phyloP scores from a whole-genome alignment of 1,140 invertebrate species.

The Onthophagus taurus region DNA sequence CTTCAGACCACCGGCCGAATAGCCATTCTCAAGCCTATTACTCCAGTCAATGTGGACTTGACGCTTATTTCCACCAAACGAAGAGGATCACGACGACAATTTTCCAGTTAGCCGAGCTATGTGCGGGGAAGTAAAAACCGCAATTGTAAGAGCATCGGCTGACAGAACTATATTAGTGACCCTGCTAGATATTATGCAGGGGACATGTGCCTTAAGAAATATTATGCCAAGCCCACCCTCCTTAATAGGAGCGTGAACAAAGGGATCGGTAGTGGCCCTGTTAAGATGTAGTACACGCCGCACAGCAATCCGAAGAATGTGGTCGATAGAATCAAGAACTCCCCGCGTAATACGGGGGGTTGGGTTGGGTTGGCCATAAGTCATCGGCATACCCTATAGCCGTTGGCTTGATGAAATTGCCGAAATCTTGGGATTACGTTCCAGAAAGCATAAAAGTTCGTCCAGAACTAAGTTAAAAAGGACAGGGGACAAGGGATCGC shows the following conservation, averaged over 20 bases:
- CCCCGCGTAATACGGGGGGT: neutral
- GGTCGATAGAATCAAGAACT: conserved; percentile 10
- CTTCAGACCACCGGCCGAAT: neutral
- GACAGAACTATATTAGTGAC: neutral
- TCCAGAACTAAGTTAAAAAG: conserved; percentile 41
- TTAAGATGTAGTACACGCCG: conserved; percentile 12
- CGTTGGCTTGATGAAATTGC: neutral
- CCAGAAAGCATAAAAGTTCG: conserved; percentile 19
- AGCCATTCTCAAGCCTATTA: neutral
- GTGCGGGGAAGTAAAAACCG: neutral
- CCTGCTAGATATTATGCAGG: neutral
- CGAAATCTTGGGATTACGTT: neutral
- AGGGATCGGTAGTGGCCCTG: conserved; percentile 2
- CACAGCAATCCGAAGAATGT: conserved; percentile 9
- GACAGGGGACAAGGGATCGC: conserved; percentile 39
- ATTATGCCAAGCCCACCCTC: neutral
- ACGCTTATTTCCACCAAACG: neutral
- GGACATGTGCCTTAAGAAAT: neutral
- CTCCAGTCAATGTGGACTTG: neutral
- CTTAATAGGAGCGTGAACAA: neutral
- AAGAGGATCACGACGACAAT: too few species aligned
- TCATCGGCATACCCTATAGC: neutral
- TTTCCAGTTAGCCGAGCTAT: neutral
- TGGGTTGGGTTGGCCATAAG: conserved; percentile 7
- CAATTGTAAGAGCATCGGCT: neutral